A percentile compares a stretch with the other conserved stretches of the same genome.
Evolutionary conservation across 2,113 vertebrate species (phyloP).

Genomic region (Microtus pennsylvanicus): DNA sequence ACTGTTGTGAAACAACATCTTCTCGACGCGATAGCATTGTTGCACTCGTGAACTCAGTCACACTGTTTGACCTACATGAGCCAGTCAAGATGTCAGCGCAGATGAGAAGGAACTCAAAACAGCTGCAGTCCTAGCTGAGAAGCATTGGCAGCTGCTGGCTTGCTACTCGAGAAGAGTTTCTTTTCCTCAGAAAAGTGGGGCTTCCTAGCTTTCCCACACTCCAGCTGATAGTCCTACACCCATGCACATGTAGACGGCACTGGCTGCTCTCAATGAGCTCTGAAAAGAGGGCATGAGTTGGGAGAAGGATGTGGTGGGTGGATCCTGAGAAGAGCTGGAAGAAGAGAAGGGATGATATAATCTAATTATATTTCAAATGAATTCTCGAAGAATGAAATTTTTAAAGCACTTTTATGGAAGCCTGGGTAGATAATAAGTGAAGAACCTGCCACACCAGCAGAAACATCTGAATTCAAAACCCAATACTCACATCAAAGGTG

Average conservation of each 20-base stretch:
- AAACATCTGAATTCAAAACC: too few relatives aligned
- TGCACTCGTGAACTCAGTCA: accelerated
- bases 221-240: neutral
- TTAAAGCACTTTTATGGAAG: too few relatives aligned
- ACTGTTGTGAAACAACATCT: neutral
- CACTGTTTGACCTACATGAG: too few relatives aligned
- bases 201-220: neutral
- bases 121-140: neutral
- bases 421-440: too few relatives aligned
- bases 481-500: too few relatives aligned
- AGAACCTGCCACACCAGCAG: too few relatives aligned
- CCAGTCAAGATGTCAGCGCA: neutral
- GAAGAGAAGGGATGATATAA: too few relatives aligned
- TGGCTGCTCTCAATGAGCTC: neutral
- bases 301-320: neutral
- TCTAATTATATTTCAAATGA: neutral
- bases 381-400: neutral
- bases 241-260: neutral
- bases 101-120: neutral
- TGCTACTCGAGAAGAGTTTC: neutral
- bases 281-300: neutral
- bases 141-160: neutral
- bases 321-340: neutral
- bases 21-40: neutral
- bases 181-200: neutral